A percentile compares a stretch with the other conserved stretches of the same genome.
Conservation (phyloP, 2,888 invertebrate species). For the Proisotoma minuta region DNA sequence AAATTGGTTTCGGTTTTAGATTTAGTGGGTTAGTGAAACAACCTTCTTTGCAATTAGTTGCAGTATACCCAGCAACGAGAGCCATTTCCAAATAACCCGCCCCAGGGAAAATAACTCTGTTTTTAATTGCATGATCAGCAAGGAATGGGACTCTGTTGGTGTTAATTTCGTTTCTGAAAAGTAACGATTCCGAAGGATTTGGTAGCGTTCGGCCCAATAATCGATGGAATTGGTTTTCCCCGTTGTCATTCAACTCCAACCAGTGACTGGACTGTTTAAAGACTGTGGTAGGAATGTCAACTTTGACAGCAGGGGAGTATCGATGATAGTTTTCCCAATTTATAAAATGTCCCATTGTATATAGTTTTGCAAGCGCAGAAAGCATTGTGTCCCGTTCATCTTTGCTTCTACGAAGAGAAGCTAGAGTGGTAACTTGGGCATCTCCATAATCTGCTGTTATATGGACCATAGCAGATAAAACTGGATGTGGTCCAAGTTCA, state of each 20-base stretch:
- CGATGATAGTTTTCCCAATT: slow-evolving; percentile 24
- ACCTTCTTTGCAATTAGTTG: slow-evolving; percentile 9
- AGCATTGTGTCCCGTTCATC: slow-evolving; percentile 23
- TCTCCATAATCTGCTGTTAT: too few species aligned
- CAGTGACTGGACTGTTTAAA: slow-evolving; percentile 23
- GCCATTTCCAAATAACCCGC: slow-evolving; percentile 27
- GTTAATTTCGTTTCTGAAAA: slow-evolving; percentile 19
- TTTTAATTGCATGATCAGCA: slow-evolving; percentile 23
- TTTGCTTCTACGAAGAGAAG: slow-evolving; percentile 20
- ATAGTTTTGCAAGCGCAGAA: slow-evolving; percentile 17
- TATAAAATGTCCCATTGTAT: slow-evolving; percentile 15
- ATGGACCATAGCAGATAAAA: slow-evolving; percentile 21
- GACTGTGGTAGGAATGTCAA: slow-evolving; percentile 18
- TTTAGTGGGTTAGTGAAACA: slow-evolving; percentile 7
- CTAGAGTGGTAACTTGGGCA: too few species aligned
- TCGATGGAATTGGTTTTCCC: slow-evolving; percentile 13
- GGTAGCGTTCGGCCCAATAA: slow-evolving; percentile 15
- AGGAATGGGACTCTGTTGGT: slow-evolving; percentile 4
- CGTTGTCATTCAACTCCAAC: background rate
- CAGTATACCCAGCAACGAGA: slow-evolving; percentile 14
- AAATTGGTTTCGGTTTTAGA: slow-evolving; percentile 8
- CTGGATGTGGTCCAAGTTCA: slow-evolving; percentile 40
- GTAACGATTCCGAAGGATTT: background rate
- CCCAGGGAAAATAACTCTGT: slow-evolving; percentile 15
- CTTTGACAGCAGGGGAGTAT: background rate